These are phyloP conservation scores for Chanos chanos DNA, from an alignment of 2,797 vertebrate genomes.

Conservation along the genomic window DNA sequence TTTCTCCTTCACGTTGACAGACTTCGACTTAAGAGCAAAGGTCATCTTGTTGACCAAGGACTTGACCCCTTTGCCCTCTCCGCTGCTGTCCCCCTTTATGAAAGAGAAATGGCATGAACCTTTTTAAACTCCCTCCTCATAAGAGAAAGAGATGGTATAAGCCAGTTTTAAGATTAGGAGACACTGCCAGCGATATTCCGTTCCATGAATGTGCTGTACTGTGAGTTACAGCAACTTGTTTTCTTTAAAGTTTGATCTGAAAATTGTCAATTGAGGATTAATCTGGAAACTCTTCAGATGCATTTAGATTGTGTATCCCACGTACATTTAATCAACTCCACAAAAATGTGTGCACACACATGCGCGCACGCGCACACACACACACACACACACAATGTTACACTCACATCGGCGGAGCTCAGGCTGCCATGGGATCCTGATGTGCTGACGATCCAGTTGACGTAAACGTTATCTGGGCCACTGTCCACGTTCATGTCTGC, in stretches of 20 bases:
- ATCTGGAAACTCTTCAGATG: too few relatives aligned
- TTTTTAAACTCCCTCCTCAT: neutral
- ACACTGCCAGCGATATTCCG: too few relatives aligned
- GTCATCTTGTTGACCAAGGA: slow-evolving; percentile 99
- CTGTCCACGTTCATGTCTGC: slow-evolving; percentile 97
- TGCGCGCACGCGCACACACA: neutral
- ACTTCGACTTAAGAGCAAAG: slow-evolving; percentile 94
- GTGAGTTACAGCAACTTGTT: too few relatives aligned
- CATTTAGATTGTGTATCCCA: neutral
- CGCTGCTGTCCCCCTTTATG: slow-evolving; percentile 72
- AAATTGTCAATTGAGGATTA: too few relatives aligned
- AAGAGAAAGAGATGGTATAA: neutral
- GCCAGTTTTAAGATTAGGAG: too few relatives aligned
- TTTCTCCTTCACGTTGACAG: slow-evolving; percentile 97
- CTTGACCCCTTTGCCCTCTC: slow-evolving; percentile 92
- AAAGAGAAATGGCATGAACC: neutral
- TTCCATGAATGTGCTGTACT: too few relatives aligned
- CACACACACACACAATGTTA: neutral
- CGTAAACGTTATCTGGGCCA: slow-evolving; percentile 92
- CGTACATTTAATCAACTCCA: neutral
- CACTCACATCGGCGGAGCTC: slow-evolving; percentile 85
- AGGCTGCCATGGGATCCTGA: slow-evolving; percentile 89
- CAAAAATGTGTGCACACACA: neutral
- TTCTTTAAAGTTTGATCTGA: too few relatives aligned
- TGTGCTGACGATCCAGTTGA: slow-evolving; percentile 98